Evolutionary conservation across 1,140 invertebrate genomes (phyloP), one percentile per base, ranked within the genome.

Genomic region (Liolophura sinensis): DNA sequence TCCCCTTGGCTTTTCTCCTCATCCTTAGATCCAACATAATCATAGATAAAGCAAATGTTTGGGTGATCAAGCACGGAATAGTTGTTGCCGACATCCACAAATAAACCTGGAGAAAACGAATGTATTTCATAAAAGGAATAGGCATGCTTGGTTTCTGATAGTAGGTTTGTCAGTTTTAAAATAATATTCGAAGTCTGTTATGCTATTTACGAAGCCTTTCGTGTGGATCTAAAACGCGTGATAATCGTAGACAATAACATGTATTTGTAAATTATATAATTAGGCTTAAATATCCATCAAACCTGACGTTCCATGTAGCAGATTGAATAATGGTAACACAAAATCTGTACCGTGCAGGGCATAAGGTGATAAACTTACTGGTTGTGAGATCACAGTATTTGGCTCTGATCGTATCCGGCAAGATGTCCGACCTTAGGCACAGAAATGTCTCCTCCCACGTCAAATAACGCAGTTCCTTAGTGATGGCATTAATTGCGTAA

Each of bases 361-460:
- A 40, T 3, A 40, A 40, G 31, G 31, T 40, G 31, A 40, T 47
- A 4, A 20, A 73, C 76, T 68, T 73, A 83, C 82, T 80, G 56
- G 82, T 85, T 22, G 82, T 84, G n/a, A 85, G 78, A 59, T 83
- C 80, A 56, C 83, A 85, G 65, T 85, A 85, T 65, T 85, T 85
- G 22, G 83, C 83, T 59, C 82, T 65, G 60, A 85, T 76, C 20
- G 77, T 75, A 65, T 83, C 80, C 7, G 82, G 82, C n/a, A 85
- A 68, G 22, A 82, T 78, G 25, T 78, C 77, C 0, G 81, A 83
- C 15, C 78, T 54, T 1, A 85, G 64, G 4, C 75, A 81, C 27
- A 85, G 73, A 68, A 84, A 84, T 1, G 81, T 82, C 65, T 85
- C 81, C 61, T 85, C 83, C 83, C 83, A 85, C 0, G 83, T 82